Evolutionary conservation across 2,113 vertebrate genomes (phyloP).

Genomic region (Neopipo cinnamomea): DNA sequence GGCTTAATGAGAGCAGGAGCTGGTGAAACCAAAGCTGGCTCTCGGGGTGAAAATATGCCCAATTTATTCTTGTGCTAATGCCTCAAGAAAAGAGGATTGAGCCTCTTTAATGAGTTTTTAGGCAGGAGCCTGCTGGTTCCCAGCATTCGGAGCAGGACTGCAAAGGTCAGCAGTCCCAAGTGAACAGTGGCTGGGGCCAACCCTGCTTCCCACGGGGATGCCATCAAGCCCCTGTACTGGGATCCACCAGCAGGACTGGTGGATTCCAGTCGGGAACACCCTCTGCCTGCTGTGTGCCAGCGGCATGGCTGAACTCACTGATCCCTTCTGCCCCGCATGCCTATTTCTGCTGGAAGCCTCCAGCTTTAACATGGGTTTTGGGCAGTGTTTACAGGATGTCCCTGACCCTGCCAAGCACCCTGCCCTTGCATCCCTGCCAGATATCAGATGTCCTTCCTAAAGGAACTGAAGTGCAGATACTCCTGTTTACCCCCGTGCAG

Average conservation of each 20-base stretch:
- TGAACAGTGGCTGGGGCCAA: too few relatives aligned
- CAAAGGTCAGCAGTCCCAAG: background rate
- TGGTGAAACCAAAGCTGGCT: conserved; percentile 38
- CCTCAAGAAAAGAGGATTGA: background rate
- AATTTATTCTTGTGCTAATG: conserved; percentile 46
- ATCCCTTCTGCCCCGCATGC: background rate
- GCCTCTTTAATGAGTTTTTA: background rate
- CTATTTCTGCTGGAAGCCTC: background rate
- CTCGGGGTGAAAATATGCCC: conserved; percentile 7
- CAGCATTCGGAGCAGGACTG: background rate
- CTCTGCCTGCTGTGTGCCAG: background rate
- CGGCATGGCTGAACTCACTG: background rate
- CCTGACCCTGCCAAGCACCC: background rate
- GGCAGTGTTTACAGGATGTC: background rate
- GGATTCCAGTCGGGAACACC: fast-evolving
- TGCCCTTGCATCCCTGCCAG: background rate
- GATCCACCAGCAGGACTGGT: background rate
- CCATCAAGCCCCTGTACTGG: background rate
- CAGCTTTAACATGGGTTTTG: background rate
- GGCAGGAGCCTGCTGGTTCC: background rate
- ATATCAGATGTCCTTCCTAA: background rate
- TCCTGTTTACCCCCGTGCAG: background rate
- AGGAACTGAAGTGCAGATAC: background rate
- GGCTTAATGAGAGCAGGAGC: background rate
- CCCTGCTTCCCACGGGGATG: background rate